Evolutionary conservation across 2,888 invertebrate genomes (phyloP).

Genomic region (Thereva unica): DNA sequence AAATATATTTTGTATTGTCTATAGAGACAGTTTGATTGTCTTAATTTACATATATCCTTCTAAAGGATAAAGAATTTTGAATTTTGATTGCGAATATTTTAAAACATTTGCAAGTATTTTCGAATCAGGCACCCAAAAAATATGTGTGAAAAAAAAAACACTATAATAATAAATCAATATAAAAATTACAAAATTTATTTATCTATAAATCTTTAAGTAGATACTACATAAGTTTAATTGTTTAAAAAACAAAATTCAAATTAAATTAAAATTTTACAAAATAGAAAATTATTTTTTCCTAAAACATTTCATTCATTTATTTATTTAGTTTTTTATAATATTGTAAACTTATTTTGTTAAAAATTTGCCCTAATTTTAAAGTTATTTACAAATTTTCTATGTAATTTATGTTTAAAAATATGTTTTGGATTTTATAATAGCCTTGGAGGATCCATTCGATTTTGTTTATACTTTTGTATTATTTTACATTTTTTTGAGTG

Average conservation of each 20-base stretch:
- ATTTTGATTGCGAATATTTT: conserved; percentile 2
- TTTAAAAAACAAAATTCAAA: conserved; percentile 17
- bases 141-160: background rate
- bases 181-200: conserved; percentile 24
- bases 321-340: too few species aligned
- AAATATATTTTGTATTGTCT: too few species aligned
- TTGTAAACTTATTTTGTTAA: too few species aligned
- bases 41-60: too few species aligned
- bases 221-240: conserved; percentile 13
- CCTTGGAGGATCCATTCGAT: background rate
- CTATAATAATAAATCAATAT: background rate
- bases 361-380: background rate
- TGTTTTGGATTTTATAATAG: too few species aligned
- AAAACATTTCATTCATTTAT: conserved; percentile 28
- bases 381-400: conserved; percentile 2
- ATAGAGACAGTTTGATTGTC: too few species aligned
- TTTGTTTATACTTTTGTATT: background rate
- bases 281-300: conserved; percentile 24
- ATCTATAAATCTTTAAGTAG: conserved; percentile 8
- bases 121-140: conserved; percentile 30
- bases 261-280: conserved; percentile 14
- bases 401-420: background rate
- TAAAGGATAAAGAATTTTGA: background rate
- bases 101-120: background rate
- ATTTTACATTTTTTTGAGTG: conserved; percentile 18